Percentiles rank a stretch among this genome's conserved stretches.
These are phyloP conservation scores for Leucozona laternaria DNA, from an alignment of 2,888 invertebrate species.

Conservation along the genomic window DNA sequence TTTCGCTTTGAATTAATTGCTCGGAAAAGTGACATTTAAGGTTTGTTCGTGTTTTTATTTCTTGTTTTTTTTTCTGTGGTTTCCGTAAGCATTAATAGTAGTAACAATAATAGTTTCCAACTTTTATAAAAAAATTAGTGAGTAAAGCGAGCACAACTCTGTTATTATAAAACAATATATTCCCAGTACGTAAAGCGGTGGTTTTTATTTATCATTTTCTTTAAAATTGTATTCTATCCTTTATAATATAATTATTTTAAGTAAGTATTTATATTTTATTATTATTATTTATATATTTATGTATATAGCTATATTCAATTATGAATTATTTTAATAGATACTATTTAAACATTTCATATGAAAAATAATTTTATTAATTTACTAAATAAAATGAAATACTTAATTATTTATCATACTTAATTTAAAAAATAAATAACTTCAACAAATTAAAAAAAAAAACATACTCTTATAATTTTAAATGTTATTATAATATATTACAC, in stretches of 20 bases:
- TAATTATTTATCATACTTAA: constrained; percentile 5
- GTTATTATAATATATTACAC: constrained; percentile 43
- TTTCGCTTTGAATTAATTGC: too few relatives aligned
- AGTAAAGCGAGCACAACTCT: not conserved
- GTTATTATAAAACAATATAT: constrained; percentile 10
- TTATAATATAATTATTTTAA: constrained; percentile 69
- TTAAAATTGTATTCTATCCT: constrained; percentile 69
- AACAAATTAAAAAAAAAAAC: constrained; percentile 47
- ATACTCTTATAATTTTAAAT: constrained; percentile 21
- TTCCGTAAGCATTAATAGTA: too few relatives aligned
- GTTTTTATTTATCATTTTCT: constrained; percentile 81
- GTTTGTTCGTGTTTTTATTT: too few relatives aligned
- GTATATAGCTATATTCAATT: constrained; percentile 69
- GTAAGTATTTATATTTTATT: constrained; percentile 39
- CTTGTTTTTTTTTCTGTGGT: too few relatives aligned
- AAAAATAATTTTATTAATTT: constrained; percentile 56
- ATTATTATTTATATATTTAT: constrained; percentile 22
- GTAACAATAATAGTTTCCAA: not conserved
- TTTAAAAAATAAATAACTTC: constrained; percentile 28
- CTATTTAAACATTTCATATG: constrained; percentile 51
- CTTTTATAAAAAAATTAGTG: not conserved
- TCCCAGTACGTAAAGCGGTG: constrained; percentile 82
- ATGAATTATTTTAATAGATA: constrained; percentile 62
- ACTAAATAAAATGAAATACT: constrained; percentile 58
- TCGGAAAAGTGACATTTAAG: too few relatives aligned